These are phyloP conservation scores for Hemibagrus guttatus DNA, from an alignment of 2,797 vertebrate species.

Conservation along the genomic window DNA sequence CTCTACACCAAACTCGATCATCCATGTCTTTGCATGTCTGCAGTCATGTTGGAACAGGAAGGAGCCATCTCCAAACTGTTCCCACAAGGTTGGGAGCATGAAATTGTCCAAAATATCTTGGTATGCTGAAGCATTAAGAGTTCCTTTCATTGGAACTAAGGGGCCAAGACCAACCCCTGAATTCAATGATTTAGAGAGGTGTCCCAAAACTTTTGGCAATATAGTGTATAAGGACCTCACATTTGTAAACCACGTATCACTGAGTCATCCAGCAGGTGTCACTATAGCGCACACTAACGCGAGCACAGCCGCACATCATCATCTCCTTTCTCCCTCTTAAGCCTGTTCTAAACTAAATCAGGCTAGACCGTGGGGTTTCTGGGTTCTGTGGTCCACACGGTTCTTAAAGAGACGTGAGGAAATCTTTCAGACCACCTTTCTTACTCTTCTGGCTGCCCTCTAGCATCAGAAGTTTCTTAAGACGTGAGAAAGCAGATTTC, in stretches of 20 bases:
- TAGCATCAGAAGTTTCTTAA: constrained; percentile 85
- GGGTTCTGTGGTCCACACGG: constrained; percentile 3
- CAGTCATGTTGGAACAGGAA: too few species aligned
- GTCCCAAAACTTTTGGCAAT: too few species aligned
- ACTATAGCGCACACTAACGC: constrained; percentile 46
- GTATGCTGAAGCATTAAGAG: too few species aligned
- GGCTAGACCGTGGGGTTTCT: not conserved
- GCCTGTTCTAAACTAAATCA: not conserved
- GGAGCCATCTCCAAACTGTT: too few species aligned
- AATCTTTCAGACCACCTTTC: constrained; percentile 84
- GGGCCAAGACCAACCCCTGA: too few species aligned
- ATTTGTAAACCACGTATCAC: constrained; percentile 26
- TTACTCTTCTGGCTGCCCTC: constrained; percentile 77
- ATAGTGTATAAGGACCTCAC: not conserved
- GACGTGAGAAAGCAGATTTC: constrained; percentile 83
- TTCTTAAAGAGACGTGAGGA: constrained; percentile 85
- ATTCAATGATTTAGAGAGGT: too few species aligned
- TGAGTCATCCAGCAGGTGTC: constrained; percentile 54
- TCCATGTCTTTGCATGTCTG: too few species aligned
- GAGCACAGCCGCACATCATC: constrained; percentile 7
- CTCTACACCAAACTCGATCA: too few species aligned
- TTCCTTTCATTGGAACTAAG: too few species aligned
- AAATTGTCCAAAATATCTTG: too few species aligned
- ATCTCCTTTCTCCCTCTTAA: constrained; percentile 29
- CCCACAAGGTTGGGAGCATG: too few species aligned